Conservation (phyloP, 30 jellyfish, hydroid and myxozoan species). For the Chrysaora quinquecirrha region DNA sequence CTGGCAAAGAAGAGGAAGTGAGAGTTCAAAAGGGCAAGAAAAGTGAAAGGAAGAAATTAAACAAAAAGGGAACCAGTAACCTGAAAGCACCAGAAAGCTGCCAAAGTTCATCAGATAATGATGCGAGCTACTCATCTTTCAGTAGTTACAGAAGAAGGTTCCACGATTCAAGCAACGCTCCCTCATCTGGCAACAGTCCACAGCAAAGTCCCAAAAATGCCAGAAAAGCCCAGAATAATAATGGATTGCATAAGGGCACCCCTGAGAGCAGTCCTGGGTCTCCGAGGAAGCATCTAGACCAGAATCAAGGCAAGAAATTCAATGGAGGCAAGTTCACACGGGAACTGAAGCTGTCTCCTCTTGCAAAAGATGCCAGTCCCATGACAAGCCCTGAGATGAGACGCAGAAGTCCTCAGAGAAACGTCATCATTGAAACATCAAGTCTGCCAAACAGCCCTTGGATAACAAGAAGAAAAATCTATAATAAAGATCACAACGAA, state of each 20-base stretch:
- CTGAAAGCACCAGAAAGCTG: constrained; percentile 64
- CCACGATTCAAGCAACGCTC: constrained; percentile 53
- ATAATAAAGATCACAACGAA: constrained; percentile 62
- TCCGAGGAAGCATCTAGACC: constrained; percentile 31
- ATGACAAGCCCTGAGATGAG: constrained; percentile 87
- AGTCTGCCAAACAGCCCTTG: constrained; percentile 91
- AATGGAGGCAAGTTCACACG: constrained; percentile 29
- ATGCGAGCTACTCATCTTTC: constrained; percentile 66
- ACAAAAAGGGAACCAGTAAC: constrained; percentile 17
- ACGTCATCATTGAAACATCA: constrained; percentile 59
- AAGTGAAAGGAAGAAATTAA: constrained; percentile 55
- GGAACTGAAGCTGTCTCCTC: constrained; percentile 84
- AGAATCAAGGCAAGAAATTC: constrained; percentile 6
- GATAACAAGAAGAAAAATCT: constrained; percentile 77
- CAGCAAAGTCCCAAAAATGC: constrained; percentile 65
- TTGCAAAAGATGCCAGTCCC: constrained; percentile 82
- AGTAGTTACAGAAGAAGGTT: constrained; percentile 86
- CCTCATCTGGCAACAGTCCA: constrained; percentile 81
- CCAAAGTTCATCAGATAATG: constrained; percentile 93
- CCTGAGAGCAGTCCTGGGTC: constrained; percentile 58
- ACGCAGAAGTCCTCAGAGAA: constrained; percentile 38
- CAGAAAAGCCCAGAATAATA: background rate
- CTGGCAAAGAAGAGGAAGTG: constrained; percentile 63
- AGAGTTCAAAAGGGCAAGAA: constrained; percentile 34
- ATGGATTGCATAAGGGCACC: background rate